Evolutionary conservation across 1,140 invertebrate genomes (phyloP).

Genomic region (Drosophila pectinifera): DNA sequence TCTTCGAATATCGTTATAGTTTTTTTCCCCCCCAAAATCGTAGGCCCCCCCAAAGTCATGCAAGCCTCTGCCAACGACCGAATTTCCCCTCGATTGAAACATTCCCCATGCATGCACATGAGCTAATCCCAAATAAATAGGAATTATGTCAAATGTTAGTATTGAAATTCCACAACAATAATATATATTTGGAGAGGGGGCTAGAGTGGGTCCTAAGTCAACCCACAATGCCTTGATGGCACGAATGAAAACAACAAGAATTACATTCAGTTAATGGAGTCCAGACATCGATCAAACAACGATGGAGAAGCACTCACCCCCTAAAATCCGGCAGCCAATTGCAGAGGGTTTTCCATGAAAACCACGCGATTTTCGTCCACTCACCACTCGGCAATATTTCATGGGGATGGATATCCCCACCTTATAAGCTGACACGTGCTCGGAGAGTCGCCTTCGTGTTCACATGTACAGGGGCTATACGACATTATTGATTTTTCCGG

Average conservation of each 20-base stretch:
- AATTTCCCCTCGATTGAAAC: slow-evolving; percentile 26
- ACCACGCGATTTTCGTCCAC: slow-evolving; percentile 75
- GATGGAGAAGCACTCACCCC: slow-evolving; percentile 1
- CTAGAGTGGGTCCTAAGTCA: slow-evolving; percentile 20
- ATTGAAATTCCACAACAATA: slow-evolving; percentile 68
- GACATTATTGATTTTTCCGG: slow-evolving; percentile 68
- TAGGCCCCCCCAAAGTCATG: slow-evolving; percentile 2
- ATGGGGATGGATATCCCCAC: slow-evolving; percentile 5
- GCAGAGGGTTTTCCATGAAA: slow-evolving; percentile 60
- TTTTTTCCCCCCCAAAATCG: slow-evolving; percentile 6
- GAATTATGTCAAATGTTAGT: slow-evolving; percentile 71
- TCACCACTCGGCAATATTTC: slow-evolving; percentile 31
- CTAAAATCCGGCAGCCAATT: slow-evolving; percentile 46
- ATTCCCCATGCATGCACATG: slow-evolving; percentile 27
- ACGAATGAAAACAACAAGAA: slow-evolving; percentile 54
- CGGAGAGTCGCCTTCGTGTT: slow-evolving; percentile 24
- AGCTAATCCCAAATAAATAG: slow-evolving; percentile 74
- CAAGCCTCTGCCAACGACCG: slow-evolving; percentile 19
- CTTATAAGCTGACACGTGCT: slow-evolving; percentile 64
- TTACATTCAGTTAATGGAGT: slow-evolving; percentile 47
- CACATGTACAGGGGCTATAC: slow-evolving; percentile 54
- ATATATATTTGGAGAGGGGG: neutral
- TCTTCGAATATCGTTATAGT: slow-evolving; percentile 2
- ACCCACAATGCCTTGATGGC: slow-evolving; percentile 47
- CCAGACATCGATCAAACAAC: slow-evolving; percentile 77